Conservation (phyloP, 2,797 vertebrate genomes). For the Pristis pectinata region DNA sequence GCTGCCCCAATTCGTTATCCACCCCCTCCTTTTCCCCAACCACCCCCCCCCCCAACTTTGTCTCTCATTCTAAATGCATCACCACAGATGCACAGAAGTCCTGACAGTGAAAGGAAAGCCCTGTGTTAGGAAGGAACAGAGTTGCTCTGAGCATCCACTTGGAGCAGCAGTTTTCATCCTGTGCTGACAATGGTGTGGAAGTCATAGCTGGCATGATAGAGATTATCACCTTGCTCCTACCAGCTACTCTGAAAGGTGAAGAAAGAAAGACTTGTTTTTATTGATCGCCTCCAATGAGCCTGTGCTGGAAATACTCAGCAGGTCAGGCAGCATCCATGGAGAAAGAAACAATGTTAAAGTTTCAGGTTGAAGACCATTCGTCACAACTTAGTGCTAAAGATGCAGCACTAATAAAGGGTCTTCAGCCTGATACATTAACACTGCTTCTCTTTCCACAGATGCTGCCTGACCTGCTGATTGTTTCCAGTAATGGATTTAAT, state of each 20-base stretch:
- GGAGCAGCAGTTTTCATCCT: not conserved
- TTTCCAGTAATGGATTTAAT: too few species aligned
- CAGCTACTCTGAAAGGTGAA: not conserved
- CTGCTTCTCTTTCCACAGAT: too few species aligned
- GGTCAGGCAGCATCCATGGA: too few species aligned
- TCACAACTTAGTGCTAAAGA: too few species aligned
- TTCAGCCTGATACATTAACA: too few species aligned
- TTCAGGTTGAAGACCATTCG: too few species aligned
- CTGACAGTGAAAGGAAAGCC: not conserved
- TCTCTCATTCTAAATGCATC: not conserved
- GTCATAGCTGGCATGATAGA: not conserved
- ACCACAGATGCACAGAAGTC: not conserved
- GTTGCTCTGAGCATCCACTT: not conserved
- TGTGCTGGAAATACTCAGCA: not conserved
- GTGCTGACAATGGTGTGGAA: not conserved
- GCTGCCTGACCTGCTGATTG: too few species aligned
- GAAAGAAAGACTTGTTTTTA: not conserved
- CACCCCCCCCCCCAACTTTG: not conserved
- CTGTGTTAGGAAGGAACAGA: not conserved
- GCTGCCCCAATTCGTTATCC: not conserved
- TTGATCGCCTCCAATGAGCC: not conserved
- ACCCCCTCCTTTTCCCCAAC: too few species aligned
- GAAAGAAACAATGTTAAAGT: too few species aligned
- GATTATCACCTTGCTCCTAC: not conserved
- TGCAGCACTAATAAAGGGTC: too few species aligned